Evolutionary conservation across 2,113 vertebrate genomes (phyloP), one percentile per base, ranked within the genome.

Genomic region (Halichoeres trimaculatus): DNA sequence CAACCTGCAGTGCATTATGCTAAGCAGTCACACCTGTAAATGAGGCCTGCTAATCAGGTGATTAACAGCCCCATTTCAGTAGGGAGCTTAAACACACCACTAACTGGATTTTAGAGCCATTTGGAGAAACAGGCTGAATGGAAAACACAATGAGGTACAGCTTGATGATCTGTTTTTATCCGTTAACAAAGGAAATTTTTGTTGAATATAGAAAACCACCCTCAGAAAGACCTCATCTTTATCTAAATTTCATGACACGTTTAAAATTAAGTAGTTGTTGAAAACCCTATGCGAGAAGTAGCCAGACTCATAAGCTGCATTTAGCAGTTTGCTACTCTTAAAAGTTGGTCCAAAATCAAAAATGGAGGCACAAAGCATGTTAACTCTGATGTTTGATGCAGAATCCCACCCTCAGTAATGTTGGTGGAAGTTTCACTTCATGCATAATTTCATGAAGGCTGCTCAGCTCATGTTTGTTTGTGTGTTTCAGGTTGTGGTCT

Each of bases 401-500:
- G 30, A 30, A 30, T 30, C 6, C 30, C 6, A 30, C 30, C 30
- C 30, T 30, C 30, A 3, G 30, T 30, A 30, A 4, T 30, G 30
- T 30, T 30, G 3, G 30, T 30, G 30, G 30, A 30, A 30, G 30
- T 30, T 30, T 3, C 6, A 30, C 6, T 5, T 45, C 22, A 54
- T 24, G 47, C 26, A n/a, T 10, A 10, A 52, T 54, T 24, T 47
- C 26, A n/a, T 10, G 10, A 43, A 8, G 12, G 20, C 24, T 58
- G 14, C 12, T 6, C 47, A 60, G 20, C 17, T 35, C 2, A 55
- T n/a, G 2, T 40, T 6, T 59, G 22, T 30, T 72, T 20, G 62
- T 63, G 30, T 76, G 36, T 82, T 89, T 16, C 78, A 99, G 98
- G 95, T 98, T 38, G 91, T 95, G 57, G 96, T 99, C 4, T 83